Base-by-base conservation (phyloP, 2,888 invertebrate genomes). In the Tetranychus piercei region DNA sequence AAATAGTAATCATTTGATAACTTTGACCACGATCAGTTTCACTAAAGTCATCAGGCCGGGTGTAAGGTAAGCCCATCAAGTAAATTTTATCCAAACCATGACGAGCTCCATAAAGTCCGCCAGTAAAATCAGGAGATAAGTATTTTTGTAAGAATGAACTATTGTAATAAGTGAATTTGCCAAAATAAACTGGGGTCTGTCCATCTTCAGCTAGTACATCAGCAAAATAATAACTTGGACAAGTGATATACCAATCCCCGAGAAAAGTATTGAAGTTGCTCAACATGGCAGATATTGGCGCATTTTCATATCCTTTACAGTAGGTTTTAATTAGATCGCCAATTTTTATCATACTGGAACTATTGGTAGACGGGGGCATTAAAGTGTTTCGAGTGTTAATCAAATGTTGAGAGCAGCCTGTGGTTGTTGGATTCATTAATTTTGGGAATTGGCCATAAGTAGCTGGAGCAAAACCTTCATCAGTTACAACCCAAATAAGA, bases 161-260 rank as follows among this genome's bases (percentile, higher is more conserved):
- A 23, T 69, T 69, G 69, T 20, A 23, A 20, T 69, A 69, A 69
- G 69, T 69, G 15, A 69, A 69, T 69, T 69, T 69, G 11, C 22
- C 20, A 11, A 23, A 20, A 34, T 20, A 69, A 20, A 69, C 69
- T 1, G 9, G 55, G 3, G 5, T 55, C 34, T 22, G 20, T 23
- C 20, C 11, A 69, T 1, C 22, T 5, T n/a, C 69, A 11, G 69
- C 20, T 9, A 69, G 5, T 7, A 20, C 1, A 7, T 69, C 22
- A 11, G 69, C 20, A 8, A 69, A 69, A 34, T 69, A 69, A 5
- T 23, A 23, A 22, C 20, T 20, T 3, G 69, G 69, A 69, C 69
- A 69, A 5, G 11, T 11, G 20, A 69, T n/a, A 22, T 69, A 69
- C 69, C 69, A 69, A 20, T 69, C 69, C 5, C 69, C 69, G 8